These are phyloP conservation scores for Diglossa brunneiventris DNA, from an alignment of 2,113 vertebrate genomes.

Conservation along the genomic window DNA sequence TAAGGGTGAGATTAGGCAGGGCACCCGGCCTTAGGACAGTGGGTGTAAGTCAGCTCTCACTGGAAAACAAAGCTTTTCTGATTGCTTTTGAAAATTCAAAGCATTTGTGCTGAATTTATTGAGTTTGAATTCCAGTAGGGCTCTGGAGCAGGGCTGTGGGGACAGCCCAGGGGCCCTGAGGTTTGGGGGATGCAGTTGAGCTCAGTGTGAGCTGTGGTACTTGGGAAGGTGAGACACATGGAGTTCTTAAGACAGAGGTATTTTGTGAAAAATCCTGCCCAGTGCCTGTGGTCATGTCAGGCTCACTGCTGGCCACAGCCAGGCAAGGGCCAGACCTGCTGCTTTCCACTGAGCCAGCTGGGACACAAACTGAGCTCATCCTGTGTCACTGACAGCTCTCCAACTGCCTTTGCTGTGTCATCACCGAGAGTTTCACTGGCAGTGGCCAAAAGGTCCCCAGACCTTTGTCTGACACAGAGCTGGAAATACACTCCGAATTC, in stretches of 20 bases:
- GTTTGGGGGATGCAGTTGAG: neutral
- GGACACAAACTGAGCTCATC: neutral
- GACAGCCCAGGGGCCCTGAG: neutral
- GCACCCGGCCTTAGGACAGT: neutral
- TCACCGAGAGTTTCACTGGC: neutral
- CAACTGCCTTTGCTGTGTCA: neutral
- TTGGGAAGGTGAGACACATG: neutral
- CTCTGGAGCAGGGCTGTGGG: neutral
- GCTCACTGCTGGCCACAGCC: neutral
- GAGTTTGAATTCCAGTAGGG: neutral
- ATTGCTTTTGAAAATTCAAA: neutral
- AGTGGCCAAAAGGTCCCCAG: neutral
- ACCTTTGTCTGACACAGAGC: neutral
- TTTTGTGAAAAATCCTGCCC: neutral
- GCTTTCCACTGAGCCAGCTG: neutral
- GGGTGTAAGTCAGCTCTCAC: neutral
- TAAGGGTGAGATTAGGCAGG: neutral
- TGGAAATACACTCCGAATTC: neutral
- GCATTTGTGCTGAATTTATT: neutral
- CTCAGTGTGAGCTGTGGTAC: rapidly evolving
- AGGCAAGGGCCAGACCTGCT: neutral
- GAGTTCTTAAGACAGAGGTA: neutral
- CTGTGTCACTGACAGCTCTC: neutral
- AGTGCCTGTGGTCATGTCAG: neutral
- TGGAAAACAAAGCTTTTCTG: neutral